A percentile compares a stretch with the other conserved stretches of the same genome.
phyloP scores from a whole-genome alignment of 1,140 invertebrate species.

The Sinella curviseta region DNA sequence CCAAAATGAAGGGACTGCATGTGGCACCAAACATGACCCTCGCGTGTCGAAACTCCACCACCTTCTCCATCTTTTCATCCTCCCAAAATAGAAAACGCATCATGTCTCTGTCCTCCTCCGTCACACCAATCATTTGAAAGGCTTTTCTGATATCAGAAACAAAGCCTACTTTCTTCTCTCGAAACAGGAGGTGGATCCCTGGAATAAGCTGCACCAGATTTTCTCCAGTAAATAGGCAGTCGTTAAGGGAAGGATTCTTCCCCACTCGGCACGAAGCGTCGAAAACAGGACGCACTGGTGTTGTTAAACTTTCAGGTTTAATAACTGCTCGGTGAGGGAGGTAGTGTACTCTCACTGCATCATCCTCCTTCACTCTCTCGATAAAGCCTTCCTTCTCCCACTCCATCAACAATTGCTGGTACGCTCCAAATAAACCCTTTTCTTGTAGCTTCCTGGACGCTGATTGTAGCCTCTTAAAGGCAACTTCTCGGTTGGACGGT shows the following conservation, averaged over 20 bases:
- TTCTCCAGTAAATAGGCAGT: background rate
- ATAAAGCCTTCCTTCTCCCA: too few relatives aligned
- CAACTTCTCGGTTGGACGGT: conserved; percentile 50
- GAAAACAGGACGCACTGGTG: too few relatives aligned
- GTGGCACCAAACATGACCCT: too few relatives aligned
- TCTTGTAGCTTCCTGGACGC: background rate
- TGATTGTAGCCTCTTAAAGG: background rate
- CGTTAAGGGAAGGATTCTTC: conserved; percentile 22
- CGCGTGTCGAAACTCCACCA: background rate
- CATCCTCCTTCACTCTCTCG: background rate
- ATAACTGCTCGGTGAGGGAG: too few relatives aligned
- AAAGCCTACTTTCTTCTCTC: background rate
- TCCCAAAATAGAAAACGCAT: background rate
- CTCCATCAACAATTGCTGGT: conserved; percentile 33
- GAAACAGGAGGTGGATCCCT: background rate
- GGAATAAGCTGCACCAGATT: background rate
- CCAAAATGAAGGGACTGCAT: too few relatives aligned
- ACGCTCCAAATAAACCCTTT: background rate
- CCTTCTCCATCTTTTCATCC: background rate
- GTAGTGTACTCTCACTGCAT: too few relatives aligned
- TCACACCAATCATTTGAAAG: too few relatives aligned
- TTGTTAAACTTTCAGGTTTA: too few relatives aligned
- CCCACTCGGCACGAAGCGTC: too few relatives aligned
- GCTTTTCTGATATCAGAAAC: background rate
- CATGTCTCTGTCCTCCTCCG: background rate